A percentile compares a stretch with the other conserved stretches of the same genome.
Evolutionary conservation across 2,888 invertebrate genomes (phyloP).

Genomic region (Cantharis nigra): DNA sequence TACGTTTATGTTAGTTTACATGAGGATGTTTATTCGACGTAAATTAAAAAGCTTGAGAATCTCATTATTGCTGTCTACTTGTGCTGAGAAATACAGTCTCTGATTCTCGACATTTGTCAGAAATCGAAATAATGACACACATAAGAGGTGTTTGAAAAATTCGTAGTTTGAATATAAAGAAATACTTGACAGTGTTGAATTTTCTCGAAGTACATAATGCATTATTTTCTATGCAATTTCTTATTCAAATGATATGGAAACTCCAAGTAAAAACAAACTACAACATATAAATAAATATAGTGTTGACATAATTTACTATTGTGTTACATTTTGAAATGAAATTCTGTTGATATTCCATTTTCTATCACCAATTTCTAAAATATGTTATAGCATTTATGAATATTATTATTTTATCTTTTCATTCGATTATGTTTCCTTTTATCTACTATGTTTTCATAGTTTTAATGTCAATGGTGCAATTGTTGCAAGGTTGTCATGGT

Average conservation of each 20-base stretch:
- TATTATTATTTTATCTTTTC: background rate
- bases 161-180: background rate
- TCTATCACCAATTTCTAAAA: background rate
- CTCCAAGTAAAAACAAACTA: background rate
- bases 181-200: background rate
- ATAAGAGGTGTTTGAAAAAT: background rate
- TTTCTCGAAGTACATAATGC: background rate
- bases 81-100: background rate
- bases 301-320: background rate
- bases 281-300: background rate
- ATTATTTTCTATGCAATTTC: background rate
- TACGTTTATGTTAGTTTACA: background rate
- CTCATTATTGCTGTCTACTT: background rate
- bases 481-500: no score
- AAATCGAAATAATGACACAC: background rate
- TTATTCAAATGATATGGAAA: background rate
- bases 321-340: background rate
- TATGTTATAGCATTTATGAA: background rate
- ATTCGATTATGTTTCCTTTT: no score
- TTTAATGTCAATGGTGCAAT: no score
- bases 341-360: background rate
- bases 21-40: background rate
- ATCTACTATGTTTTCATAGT: no score
- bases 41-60: background rate
- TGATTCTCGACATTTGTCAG: background rate